Conservation (phyloP, 2,888 invertebrate genomes). For the Dascillus cervinus region DNA sequence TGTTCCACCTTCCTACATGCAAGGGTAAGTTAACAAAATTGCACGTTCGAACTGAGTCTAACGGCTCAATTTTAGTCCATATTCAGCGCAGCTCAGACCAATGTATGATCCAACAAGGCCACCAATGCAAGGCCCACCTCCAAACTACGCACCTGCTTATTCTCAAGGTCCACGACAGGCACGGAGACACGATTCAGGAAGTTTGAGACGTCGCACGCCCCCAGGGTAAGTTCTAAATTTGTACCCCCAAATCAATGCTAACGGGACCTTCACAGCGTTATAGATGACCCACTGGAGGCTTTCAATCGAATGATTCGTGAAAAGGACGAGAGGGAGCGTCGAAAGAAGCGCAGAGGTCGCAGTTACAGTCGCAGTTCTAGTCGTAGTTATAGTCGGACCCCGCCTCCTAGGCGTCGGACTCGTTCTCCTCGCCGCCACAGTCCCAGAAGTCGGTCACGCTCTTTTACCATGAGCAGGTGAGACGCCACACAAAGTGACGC, state of each 20-base stretch:
- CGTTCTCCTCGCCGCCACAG: slow-evolving; percentile 35
- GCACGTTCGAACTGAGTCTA: too few species aligned
- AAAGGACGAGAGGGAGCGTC: slow-evolving; percentile 66
- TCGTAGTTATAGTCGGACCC: slow-evolving; percentile 40
- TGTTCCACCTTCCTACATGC: slow-evolving; percentile 34
- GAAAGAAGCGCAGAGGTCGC: slow-evolving; percentile 53
- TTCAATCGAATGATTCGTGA: slow-evolving; percentile 81
- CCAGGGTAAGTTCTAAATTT: slow-evolving; percentile 40
- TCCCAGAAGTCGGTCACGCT: slow-evolving; percentile 35
- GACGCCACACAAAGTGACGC: too few species aligned
- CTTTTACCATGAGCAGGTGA: slow-evolving; percentile 51
- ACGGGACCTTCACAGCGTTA: slow-evolving; percentile 48
- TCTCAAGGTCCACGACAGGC: slow-evolving; percentile 25
- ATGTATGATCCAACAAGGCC: slow-evolving; percentile 36
- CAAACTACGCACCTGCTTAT: slow-evolving; percentile 27
- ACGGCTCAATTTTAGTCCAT: too few species aligned
- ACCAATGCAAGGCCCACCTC: slow-evolving; percentile 31
- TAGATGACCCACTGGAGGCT: slow-evolving; percentile 79
- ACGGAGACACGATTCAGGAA: too few species aligned
- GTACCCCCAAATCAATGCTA: not conserved
- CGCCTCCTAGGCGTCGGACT: slow-evolving; percentile 41
- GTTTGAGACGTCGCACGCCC: slow-evolving; percentile 40
- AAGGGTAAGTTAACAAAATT: slow-evolving; percentile 31
- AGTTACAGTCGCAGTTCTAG: slow-evolving; percentile 46
- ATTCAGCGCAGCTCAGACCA: too few species aligned